These are phyloP conservation scores for Sterrhoptilus dennistouni DNA, from an alignment of 2,113 vertebrate genomes.

Conservation along the genomic window DNA sequence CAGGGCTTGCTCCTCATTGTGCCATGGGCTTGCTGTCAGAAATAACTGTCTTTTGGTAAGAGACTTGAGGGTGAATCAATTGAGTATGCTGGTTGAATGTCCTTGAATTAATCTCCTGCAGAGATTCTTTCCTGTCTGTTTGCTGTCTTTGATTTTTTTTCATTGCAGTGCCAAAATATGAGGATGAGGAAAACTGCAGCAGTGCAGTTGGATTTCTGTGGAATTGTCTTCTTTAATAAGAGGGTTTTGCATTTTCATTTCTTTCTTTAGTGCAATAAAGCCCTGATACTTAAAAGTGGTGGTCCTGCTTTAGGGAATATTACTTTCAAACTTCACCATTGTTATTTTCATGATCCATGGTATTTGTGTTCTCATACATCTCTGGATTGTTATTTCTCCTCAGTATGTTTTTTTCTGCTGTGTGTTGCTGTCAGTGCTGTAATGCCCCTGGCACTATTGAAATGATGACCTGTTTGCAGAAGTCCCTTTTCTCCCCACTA, in stretches of 20 bases:
- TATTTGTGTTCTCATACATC: rapidly evolving
- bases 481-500: neutral
- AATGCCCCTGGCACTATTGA: neutral
- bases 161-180: neutral
- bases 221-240: neutral
- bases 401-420: neutral
- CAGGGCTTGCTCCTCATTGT: neutral
- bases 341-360: neutral
- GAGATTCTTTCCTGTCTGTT: neutral
- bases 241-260: neutral
- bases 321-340: neutral
- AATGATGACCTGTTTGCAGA: neutral
- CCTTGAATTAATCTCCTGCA: neutral
- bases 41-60: neutral
- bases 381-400: neutral
- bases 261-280: neutral
- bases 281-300: neutral
- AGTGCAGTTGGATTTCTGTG: constrained; percentile 1
- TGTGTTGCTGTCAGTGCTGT: neutral
- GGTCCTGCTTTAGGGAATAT: neutral
- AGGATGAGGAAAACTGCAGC: neutral
- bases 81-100: neutral
- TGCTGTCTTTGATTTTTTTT: neutral
- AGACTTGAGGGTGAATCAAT: neutral
- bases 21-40: neutral